Evolutionary conservation across 1,140 invertebrate genomes (phyloP).

Genomic region (Atta cephalotes): DNA sequence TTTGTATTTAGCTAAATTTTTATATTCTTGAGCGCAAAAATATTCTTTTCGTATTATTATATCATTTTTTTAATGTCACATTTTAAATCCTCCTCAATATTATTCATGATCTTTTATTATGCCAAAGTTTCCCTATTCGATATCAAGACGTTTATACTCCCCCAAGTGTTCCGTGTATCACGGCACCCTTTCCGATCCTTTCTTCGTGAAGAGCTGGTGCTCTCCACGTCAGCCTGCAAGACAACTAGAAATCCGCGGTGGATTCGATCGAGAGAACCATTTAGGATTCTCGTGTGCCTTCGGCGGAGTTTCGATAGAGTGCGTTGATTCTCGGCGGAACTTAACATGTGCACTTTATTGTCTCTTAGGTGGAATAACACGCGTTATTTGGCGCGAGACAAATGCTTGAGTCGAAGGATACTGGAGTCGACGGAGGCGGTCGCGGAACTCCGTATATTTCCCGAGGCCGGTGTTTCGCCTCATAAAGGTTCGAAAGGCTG

Average conservation of each 20-base stretch:
- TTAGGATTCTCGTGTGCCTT: conserved; percentile 21
- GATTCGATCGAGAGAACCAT: conserved; percentile 56
- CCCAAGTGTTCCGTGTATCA: conserved; percentile 32
- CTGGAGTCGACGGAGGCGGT: conserved; percentile 31
- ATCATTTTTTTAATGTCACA: background rate
- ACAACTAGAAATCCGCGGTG: conserved; percentile 61
- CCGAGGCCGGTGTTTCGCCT: conserved; percentile 61
- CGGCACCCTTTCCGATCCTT: conserved; percentile 17
- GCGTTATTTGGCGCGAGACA: conserved; percentile 79
- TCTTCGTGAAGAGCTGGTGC: background rate
- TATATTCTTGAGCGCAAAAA: no score
- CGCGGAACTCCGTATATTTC: conserved; percentile 66
- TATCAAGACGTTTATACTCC: conserved; percentile 70
- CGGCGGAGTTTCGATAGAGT: background rate
- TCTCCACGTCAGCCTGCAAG: conserved; percentile 55
- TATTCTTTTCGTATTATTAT: background rate
- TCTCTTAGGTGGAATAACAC: conserved; percentile 77
- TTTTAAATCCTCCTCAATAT: conserved; percentile 20
- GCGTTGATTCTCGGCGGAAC: conserved; percentile 42
- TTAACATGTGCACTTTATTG: conserved; percentile 79
- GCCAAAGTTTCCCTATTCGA: conserved; percentile 64
- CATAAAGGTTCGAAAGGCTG: conserved; percentile 55
- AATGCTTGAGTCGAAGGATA: conserved; percentile 74
- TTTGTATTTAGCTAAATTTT: no score
- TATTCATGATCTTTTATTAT: conserved; percentile 61